Base-by-base conservation (phyloP, 2,888 invertebrate genomes). In the Brenthis daphne region DNA sequence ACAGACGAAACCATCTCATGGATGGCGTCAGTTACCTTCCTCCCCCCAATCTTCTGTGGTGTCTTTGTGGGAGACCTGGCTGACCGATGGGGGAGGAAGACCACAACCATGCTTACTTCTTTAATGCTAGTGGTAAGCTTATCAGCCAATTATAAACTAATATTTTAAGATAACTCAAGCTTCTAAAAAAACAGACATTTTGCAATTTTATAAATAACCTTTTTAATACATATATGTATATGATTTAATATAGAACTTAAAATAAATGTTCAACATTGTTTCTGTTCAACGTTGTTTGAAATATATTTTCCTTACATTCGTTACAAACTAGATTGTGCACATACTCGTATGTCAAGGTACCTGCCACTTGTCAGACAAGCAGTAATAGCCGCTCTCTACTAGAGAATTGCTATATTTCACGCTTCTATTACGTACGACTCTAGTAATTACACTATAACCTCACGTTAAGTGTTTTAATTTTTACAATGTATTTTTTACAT, bases 1-100 rank as follows among this genome's bases (percentile, higher is more conserved):
- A 85, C 87, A 1, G 88, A 92, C 72, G 89, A 93, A 58, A 89
- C 90, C 57, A 89, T 93, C 37, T 93, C 94, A 33, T 94, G 94
- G 93, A 89, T 94, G 85, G 94, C 93, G 0, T 93, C 94, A 2
- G 82, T 94, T 13, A 92, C 94, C 2, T 94, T 94, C 81, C 77
- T 94, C 70, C 94, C 94, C 0, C 94, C 94, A 0, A 87, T 94
- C 12, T 86, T 93, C 77, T 94, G 94, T 56, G 94, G 94, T 0
- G 86, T 93, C 61, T 79, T 94, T 53, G 94, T 93, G 57, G 94
- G 94, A 0, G 84, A 89, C 56, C 75, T 93, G n/a, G 92, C 94
- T 50, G 93, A 94, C 70, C 80, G 85, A 37, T 89, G 90, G 82
- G 94, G 94, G 0, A 86, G 94, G 76, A 94, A 94, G 80, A 78